Evolutionary conservation across 1,140 invertebrate species (phyloP), one percentile per base, ranked within the genome.

Genomic region (Drosophila setifemur): DNA sequence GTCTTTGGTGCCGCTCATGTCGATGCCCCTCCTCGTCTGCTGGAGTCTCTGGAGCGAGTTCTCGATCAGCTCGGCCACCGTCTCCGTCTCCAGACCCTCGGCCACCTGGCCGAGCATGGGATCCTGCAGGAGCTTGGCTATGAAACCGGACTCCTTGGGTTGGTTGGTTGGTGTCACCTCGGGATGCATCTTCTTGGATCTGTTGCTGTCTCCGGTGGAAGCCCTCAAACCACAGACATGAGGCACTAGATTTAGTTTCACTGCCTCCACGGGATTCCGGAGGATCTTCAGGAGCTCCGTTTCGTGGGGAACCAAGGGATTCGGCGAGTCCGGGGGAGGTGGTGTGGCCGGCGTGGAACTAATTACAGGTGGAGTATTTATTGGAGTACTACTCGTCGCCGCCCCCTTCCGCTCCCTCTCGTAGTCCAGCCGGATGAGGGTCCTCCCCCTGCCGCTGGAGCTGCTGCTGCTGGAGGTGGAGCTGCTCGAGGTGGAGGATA

Each of bases 211-310:
- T 12, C 40, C 19, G 0, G 39, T 3, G 1, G 54, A 33, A n/a
- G 74, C 66, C 4, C 70, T 29, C 6, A 83, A 26, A 2, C 94
- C 94, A 89, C 94, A 95, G 28, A 95, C 93, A 89, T 95, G 94
- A 16, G 94, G 94, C 60, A 95, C 93, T 61, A 95, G 89, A 85
- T 95, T 94, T 50, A 93, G 91, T 77, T 92, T 92, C 1, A 94
- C 94, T 9, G 94, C 94, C 91, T 95, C 93, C 6, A 95, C 94
- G 1, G 94, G 94, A 90, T 95, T 93, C 45, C 91, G 91, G 23
- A 94, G 83, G 25, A 94, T 91, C 64, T 92, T 91, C 35, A 91
- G 90, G 9, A 94, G 89, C 63, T 93, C 86, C 31, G 91, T 90
- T 8, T 90, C 85, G 28, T 90, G 89, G 11, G 86, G 69, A 4